These are phyloP conservation scores for Serrognathus titanus DNA, from an alignment of 2,888 invertebrate species.

Conservation along the genomic window DNA sequence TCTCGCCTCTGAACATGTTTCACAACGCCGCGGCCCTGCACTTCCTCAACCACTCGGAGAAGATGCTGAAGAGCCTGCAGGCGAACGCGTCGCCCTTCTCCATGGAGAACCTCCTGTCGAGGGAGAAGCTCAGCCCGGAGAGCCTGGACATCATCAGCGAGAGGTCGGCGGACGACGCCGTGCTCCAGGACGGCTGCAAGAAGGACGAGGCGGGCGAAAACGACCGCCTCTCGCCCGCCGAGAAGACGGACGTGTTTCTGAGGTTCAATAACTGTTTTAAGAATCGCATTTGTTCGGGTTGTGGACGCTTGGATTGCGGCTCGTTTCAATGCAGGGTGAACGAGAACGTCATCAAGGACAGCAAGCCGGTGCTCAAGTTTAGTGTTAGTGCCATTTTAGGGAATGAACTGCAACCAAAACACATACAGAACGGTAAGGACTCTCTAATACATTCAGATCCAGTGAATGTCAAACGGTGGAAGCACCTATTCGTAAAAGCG, in stretches of 20 bases:
- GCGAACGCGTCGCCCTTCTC: slow-evolving; percentile 45
- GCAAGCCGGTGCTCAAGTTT: slow-evolving; percentile 81
- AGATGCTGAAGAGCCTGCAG: slow-evolving; percentile 45
- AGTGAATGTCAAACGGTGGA: too few species aligned
- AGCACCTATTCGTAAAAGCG: too few species aligned
- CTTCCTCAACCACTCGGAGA: slow-evolving; percentile 40
- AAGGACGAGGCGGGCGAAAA: slow-evolving; percentile 26
- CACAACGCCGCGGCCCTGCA: slow-evolving; percentile 41
- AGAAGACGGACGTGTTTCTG: slow-evolving; percentile 39
- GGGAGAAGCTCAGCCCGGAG: slow-evolving; percentile 44
- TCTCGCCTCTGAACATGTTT: slow-evolving; percentile 34
- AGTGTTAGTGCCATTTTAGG: slow-evolving; percentile 91
- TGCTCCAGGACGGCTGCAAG: slow-evolving; percentile 7
- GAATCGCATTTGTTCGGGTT: slow-evolving; percentile 53
- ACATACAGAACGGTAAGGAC: slow-evolving; percentile 31
- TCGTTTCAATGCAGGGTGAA: slow-evolving; percentile 43
- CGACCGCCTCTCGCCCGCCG: slow-evolving; percentile 34
- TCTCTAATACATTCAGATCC: too few species aligned
- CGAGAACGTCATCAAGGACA: slow-evolving; percentile 36
- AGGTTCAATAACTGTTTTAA: slow-evolving; percentile 44
- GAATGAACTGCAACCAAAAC: slow-evolving; percentile 46
- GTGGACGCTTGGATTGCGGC: slow-evolving; percentile 57
- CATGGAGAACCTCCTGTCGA: slow-evolving; percentile 45
- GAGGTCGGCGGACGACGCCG: slow-evolving; percentile 18
- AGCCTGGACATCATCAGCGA: slow-evolving; percentile 28